Evolutionary conservation across 2,113 vertebrate genomes (phyloP).

Genomic region (Asarcornis scutulata): DNA sequence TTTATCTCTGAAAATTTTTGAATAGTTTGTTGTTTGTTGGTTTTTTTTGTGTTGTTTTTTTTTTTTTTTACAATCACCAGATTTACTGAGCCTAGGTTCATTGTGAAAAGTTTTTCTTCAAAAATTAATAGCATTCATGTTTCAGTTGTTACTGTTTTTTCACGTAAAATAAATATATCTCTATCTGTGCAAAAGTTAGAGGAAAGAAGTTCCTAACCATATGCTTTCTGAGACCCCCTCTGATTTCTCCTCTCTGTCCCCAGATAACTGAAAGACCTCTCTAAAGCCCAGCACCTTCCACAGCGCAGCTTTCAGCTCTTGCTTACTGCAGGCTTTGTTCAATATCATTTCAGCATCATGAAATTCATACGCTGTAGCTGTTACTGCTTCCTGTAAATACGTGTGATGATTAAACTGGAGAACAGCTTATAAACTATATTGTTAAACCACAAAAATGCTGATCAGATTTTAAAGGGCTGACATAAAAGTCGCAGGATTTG

Average conservation of each 20-base stretch:
- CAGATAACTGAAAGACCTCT: neutral
- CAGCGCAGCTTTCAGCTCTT: neutral
- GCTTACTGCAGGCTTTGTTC: neutral
- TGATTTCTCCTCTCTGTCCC: neutral
- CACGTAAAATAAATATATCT: neutral
- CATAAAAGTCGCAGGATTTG: neutral
- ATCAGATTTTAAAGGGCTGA: neutral
- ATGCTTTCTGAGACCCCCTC: neutral
- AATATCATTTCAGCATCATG: neutral
- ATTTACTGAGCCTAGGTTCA: neutral
- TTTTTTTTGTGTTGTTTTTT: neutral
- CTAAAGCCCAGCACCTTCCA: neutral
- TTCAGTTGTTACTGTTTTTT: neutral
- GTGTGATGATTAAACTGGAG: neutral
- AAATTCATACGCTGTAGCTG: neutral
- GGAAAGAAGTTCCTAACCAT: neutral
- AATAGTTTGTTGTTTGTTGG: neutral
- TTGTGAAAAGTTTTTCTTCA: neutral
- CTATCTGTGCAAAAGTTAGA: neutral
- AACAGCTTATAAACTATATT: neutral
- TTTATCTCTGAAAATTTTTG: neutral
- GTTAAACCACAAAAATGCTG: conserved; percentile 17
- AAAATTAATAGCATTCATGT: accelerated
- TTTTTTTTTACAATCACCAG: neutral
- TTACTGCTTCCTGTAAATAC: neutral